phyloP scores from a whole-genome alignment of 2,797 vertebrate genomes.

The Anisognathus igniventris region DNA sequence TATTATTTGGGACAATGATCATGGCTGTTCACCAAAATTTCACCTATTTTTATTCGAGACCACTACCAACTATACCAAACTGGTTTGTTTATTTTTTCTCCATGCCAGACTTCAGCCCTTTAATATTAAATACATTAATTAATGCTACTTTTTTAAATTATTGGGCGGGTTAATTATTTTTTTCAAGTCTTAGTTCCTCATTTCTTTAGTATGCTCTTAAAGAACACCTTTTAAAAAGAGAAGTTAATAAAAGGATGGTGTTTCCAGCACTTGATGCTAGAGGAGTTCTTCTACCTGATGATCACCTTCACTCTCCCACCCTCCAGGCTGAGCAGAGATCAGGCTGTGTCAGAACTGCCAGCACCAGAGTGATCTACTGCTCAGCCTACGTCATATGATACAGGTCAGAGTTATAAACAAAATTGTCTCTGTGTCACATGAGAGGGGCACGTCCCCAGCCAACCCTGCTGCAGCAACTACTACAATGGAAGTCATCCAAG shows the following conservation, averaged over 20 bases:
- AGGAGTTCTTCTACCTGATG: not conserved
- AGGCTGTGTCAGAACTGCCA: not conserved
- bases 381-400: not conserved
- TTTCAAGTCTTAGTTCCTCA: not conserved
- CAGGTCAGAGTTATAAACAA: constrained; percentile 48
- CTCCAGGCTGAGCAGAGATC: not conserved
- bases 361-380: not conserved
- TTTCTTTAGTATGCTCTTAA: not conserved
- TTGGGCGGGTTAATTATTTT: rapidly evolving
- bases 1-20: not conserved
- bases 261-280: not conserved
- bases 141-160: not conserved
- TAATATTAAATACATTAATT: not conserved
- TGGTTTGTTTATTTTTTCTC: not conserved
- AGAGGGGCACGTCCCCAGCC: not conserved
- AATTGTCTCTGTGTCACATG: constrained; percentile 29
- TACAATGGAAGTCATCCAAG: constrained; percentile 57
- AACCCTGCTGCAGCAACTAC: constrained; percentile 25
- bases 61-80: not conserved
- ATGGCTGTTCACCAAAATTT: not conserved
- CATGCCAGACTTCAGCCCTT: not conserved
- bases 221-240: not conserved
- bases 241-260: not conserved
- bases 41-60: not conserved
- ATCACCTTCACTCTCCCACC: not conserved